A percentile compares a stretch with the other conserved stretches of the same genome.
Evolutionary conservation across 2,797 vertebrate species (phyloP).

Genomic region (Spinus olivaceus): DNA sequence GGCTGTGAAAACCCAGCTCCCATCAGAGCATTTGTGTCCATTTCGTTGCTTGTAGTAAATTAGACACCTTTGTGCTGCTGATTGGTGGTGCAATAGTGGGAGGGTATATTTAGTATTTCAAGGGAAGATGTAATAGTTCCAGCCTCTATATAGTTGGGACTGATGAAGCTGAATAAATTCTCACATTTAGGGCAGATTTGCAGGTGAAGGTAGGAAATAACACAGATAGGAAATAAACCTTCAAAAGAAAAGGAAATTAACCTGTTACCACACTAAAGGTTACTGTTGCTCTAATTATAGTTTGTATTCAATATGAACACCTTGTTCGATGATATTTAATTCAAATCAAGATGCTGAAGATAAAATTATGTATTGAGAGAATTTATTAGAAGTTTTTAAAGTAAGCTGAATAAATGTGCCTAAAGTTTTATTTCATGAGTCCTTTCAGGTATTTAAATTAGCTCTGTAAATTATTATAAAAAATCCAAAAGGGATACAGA

Average conservation of each 20-base stretch:
- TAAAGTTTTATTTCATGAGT: constrained; percentile 73
- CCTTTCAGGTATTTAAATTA: constrained; percentile 78
- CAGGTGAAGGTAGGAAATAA: not conserved
- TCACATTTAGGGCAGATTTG: constrained; percentile 23
- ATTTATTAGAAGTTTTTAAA: constrained; percentile 75
- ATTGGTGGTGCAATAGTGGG: not conserved
- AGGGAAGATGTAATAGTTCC: constrained; percentile 28
- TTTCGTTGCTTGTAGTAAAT: not conserved
- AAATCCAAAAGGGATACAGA: constrained; percentile 69
- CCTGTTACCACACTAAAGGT: constrained; percentile 32
- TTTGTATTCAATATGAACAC: constrained; percentile 72
- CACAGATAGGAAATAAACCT: constrained; percentile 44
- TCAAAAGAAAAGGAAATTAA: constrained; percentile 49
- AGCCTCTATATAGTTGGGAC: not conserved
- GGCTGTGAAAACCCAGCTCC: constrained; percentile 16
- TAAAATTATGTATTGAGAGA: constrained; percentile 72
- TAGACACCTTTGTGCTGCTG: not conserved
- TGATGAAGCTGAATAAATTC: constrained; percentile 44
- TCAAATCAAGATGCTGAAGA: constrained; percentile 70
- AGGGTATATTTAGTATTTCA: not conserved
- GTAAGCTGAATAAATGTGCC: constrained; percentile 65
- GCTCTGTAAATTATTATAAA: constrained; percentile 72
- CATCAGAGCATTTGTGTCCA: not conserved
- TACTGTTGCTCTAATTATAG: constrained; percentile 70
- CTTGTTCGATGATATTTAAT: constrained; percentile 75